Evolutionary conservation across 2,797 vertebrate genomes (phyloP), one percentile per base, ranked within the genome.

Genomic region (Mus spretus): DNA sequence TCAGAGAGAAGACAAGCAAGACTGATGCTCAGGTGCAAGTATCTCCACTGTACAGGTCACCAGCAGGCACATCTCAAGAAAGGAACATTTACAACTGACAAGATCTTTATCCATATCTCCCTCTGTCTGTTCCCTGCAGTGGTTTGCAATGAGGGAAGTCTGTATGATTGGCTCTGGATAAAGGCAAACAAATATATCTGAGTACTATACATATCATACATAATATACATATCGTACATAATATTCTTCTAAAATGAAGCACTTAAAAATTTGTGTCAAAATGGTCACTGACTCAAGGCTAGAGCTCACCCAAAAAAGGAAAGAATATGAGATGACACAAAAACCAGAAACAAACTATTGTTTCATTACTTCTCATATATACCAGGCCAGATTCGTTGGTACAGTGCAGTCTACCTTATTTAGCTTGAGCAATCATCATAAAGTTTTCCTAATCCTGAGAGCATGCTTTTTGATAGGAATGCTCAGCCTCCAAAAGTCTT

Each of bases 81-180:
- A 90, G 40, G 81, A 22, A 83, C 37, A 79, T 81, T 90, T 61
- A 17, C 0, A 22, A 4, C 0, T 59, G 19, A 8, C 10, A 77
- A 34, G 26, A 70, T 84, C 53, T 80, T 63, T 9, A 44, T 15
- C 20, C 6, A 22, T 67, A 65, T 57, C 20, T 22, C 37, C 4
- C 0, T 0, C 3, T 0, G 5, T 59, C 9, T 26, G 11, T 12
- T 37, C 65, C 2, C 20, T 67, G 12, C 2, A 0, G 3, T 89
- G 20, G 2, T 50, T 65, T 84, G 34, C 34, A 57, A 34, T 44
- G 13, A 44, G 0, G 3, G 84, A 28, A 83, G 22, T 15, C 13
- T 12, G 26, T 55, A 13, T 55, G 28, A 50, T 63, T 61, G 50
- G 6, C 9, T 55, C 57, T 6, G 9, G 24, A 5, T 10, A 50